Percentiles rank a stretch among this genome's conserved stretches.
phyloP scores from a whole-genome alignment of 2,888 invertebrate genomes.

The Thalpophila matura region DNA sequence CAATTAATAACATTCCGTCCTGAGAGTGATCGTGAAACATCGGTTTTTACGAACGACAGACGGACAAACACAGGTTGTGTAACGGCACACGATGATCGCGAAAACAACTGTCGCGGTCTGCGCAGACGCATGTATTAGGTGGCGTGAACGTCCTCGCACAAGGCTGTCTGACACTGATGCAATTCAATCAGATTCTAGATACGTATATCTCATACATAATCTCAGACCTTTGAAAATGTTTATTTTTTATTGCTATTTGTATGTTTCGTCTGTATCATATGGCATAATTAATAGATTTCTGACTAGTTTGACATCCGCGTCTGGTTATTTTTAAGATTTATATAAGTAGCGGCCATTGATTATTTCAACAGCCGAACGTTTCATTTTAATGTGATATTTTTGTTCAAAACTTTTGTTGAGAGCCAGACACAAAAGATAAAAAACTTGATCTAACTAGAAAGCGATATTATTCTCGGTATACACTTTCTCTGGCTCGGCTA shows the following conservation, averaged over 20 bases:
- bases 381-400: neutral
- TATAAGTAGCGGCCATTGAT: slow-evolving; percentile 20
- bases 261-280: slow-evolving; percentile 31
- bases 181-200: slow-evolving; percentile 69
- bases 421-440: slow-evolving; percentile 35
- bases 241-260: slow-evolving; percentile 34
- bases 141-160: slow-evolving; percentile 78
- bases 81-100: slow-evolving; percentile 63
- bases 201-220: slow-evolving; percentile 60
- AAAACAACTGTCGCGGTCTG: slow-evolving; percentile 66
- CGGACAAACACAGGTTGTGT: slow-evolving; percentile 57
- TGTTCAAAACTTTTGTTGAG: slow-evolving; percentile 13
- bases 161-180: slow-evolving; percentile 75
- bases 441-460: slow-evolving; percentile 53
- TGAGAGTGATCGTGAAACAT: slow-evolving; percentile 40
- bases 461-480: slow-evolving; percentile 43
- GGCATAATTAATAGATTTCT: slow-evolving; percentile 55
- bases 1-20: slow-evolving; percentile 41
- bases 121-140: slow-evolving; percentile 74
- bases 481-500: slow-evolving; percentile 53
- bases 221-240: slow-evolving; percentile 30
- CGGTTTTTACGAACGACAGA: slow-evolving; percentile 48
- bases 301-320: slow-evolving; percentile 43
- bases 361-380: slow-evolving; percentile 7
- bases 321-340: slow-evolving; percentile 29